Evolutionary conservation across 2,113 vertebrate species (phyloP).

Genomic region (Neolamprologus kungweensis): DNA sequence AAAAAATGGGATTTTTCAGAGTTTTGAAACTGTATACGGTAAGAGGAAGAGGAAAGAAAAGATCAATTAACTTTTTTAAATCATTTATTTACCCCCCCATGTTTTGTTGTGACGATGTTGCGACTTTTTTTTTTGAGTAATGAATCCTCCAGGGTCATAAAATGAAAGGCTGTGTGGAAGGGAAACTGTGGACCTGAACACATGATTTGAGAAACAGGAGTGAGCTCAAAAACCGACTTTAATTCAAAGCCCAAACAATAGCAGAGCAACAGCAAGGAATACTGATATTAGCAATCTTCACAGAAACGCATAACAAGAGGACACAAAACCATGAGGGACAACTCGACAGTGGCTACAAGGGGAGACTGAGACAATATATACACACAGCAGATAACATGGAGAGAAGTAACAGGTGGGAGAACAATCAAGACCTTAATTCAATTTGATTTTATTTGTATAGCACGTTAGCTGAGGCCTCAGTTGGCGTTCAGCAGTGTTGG

Average conservation of each 20-base stretch:
- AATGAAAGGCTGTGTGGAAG: background rate
- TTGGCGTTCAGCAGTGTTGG: background rate
- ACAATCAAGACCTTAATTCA: background rate
- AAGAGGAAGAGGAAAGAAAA: background rate
- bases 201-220: background rate
- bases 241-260: background rate
- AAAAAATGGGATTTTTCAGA: background rate
- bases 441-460: background rate
- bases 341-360: background rate
- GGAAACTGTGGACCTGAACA: background rate
- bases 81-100: background rate
- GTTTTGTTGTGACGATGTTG: background rate
- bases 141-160: background rate
- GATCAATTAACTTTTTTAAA: background rate
- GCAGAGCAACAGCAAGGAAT: background rate
- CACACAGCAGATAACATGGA: background rate
- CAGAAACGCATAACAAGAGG: background rate
- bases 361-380: background rate
- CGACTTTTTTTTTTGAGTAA: background rate
- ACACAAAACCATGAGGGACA: background rate
- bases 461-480: background rate
- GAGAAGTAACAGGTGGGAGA: background rate
- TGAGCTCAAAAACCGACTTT: background rate
- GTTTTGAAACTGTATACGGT: background rate
- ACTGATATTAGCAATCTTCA: background rate